Base-by-base conservation (phyloP, 2,797 vertebrate species). In the Acanthopagrus latus region DNA sequence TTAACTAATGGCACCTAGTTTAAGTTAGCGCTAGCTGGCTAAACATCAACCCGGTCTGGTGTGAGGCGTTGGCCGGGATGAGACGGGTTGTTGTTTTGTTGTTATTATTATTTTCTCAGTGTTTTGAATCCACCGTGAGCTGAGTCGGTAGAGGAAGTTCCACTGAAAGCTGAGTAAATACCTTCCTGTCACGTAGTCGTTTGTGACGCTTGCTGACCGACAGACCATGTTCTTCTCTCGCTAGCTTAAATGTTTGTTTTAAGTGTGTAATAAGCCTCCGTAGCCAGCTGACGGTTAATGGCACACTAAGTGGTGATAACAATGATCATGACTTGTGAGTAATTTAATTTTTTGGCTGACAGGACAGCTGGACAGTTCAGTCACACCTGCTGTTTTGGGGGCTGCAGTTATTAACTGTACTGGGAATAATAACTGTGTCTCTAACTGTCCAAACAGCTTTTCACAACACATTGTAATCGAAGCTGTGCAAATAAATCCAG, bases 1-100 rank as follows among this genome's bases (percentile, higher is more conserved):
- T 38, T 3, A 41, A 23, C 54, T 33, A 12, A 44, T 25, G 64
- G 56, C 3, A n/a, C 0, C 4, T 2, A 16, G 13, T 13, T 48
- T 17, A 7, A 14, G 5, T 43, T 10, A 16, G 62, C 33, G 12
- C 7, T 14, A 52, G 11, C 21, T 52, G 51, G 11, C 5, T 41
- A 6, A 38, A 43, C 1, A 12, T 25, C 2, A 23, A 1, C 9
- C 23, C 16, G 0, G 58, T n/a, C 8, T 16, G 2, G 0, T n/a
- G 0, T n/a, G 29, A 29, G 43, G 23, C 48, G 44, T 3, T 8
- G 7, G 7, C 54, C 10, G 33, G 14, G 7, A 66, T 2, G 38
- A 47, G 20, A 23, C 21, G 6, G 27, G 8, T 18, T 14, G 17
- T 55, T 11, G 6, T 50, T 20, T 48, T 29, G 25, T 11, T 12